Base-by-base conservation (phyloP, 2,797 vertebrate species). In the Catamblyrhynchus diadema region DNA sequence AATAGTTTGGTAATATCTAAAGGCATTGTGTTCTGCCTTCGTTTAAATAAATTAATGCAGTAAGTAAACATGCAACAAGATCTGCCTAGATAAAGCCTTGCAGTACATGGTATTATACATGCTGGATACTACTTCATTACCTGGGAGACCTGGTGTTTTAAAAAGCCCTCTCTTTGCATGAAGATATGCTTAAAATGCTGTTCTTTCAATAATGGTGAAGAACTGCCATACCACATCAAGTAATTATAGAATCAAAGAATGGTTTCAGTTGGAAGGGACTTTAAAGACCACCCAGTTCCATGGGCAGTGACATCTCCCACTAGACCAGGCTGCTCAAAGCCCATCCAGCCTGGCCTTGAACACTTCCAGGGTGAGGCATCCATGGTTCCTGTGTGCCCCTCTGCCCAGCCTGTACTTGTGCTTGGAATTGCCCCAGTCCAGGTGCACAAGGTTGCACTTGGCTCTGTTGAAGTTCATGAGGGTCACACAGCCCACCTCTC, bases 21-120 rank as follows among this genome's bases (percentile, higher is more conserved):
- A 86, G 23, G 27, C 33, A 67, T 2, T 64, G 66, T 81, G 44
- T 75, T 85, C 35, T 77, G 33, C 53, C 21, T 81, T 32, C 53
- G 24, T 67, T 94, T 53, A 78, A 94, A 88, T 72, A 75, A 69
- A 69, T 59, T 78, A 79, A 89, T 67, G 59, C 45, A 67, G 11
- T 44, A 73, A 89, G 33, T 39, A 81, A 81, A 61, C 22, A 67
- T 5, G 48, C 45, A 82, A 60, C 42, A 61, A 90, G 45, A 69
- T 57, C 72, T 65, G 47, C 42, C 44, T 72, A 25, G 35, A 87
- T 33, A 72, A 81, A 54, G 33, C 19, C 78, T 65, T 37, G 44
- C 21, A 85, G 24, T 53, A 53, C 21, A 39, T 39, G 54, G 35
- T 14, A 81, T 60, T 62, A 59, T 13, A 81, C 27, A 37, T 42